Percentiles rank a stretch among this genome's conserved stretches.
Evolutionary conservation across 2,113 vertebrate species (phyloP).

Genomic region (Myiozetetes cayanensis): DNA sequence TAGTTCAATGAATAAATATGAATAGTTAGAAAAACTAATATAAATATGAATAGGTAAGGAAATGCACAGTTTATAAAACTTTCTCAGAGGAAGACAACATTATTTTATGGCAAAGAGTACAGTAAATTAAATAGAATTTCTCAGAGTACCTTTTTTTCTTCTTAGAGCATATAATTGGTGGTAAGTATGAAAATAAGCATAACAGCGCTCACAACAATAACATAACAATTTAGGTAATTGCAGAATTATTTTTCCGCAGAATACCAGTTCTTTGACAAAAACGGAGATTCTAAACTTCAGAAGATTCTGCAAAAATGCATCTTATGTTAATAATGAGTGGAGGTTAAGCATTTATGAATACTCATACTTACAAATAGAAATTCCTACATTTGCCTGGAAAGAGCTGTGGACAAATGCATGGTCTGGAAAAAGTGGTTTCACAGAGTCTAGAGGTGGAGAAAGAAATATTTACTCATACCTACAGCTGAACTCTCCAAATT

Average conservation of each 20-base stretch:
- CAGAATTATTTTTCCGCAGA: background rate
- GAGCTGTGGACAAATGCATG: background rate
- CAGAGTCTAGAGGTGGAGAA: background rate
- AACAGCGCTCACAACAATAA: background rate
- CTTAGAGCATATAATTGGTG: background rate
- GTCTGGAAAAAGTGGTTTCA: background rate
- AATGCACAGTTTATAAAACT: background rate
- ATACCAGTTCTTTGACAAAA: background rate
- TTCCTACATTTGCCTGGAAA: background rate
- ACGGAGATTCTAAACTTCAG: background rate
- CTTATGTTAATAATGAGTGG: background rate
- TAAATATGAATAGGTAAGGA: background rate
- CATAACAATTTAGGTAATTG: background rate
- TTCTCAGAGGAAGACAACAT: background rate
- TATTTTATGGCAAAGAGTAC: background rate
- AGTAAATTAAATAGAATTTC: background rate
- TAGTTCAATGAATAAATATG: background rate
- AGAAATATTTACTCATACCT: fast-evolving
- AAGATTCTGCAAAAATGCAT: background rate
- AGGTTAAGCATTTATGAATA: background rate
- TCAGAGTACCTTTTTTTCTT: background rate
- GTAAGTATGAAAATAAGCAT: background rate
- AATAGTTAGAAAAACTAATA: background rate
- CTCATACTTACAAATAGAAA: background rate
- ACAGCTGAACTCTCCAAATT: background rate